These are phyloP conservation scores for Brachyrhaphis roseni DNA, from an alignment of 2,797 vertebrate genomes.

Conservation along the genomic window DNA sequence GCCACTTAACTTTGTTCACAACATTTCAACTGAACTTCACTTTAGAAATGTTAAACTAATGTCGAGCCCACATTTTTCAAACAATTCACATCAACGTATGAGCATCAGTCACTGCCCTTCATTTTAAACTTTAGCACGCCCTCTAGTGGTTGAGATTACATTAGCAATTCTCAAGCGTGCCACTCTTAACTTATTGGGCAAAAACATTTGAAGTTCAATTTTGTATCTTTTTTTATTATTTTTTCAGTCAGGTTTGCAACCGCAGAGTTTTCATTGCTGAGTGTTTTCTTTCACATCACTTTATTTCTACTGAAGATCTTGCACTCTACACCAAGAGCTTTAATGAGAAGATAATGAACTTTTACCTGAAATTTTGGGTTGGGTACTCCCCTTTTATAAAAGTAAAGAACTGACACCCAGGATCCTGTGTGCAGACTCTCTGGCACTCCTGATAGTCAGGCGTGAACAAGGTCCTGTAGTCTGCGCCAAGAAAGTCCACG, in stretches of 20 bases:
- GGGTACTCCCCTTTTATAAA: conserved; percentile 16
- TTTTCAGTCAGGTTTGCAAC: not conserved
- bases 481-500: conserved; percentile 51
- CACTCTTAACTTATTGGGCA: not conserved
- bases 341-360: not conserved
- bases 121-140: not conserved
- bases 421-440: conserved; percentile 68
- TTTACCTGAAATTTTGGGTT: not conserved
- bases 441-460: conserved; percentile 63
- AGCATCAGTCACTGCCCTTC: not conserved
- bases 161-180: not conserved
- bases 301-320: not conserved
- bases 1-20: too few relatives aligned
- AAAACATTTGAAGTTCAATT: not conserved
- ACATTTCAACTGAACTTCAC: too few relatives aligned
- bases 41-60: too few relatives aligned
- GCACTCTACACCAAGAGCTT: not conserved
- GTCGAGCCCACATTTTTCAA: not conserved
- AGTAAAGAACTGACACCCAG: conserved; percentile 71
- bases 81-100: not conserved
- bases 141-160: not conserved
- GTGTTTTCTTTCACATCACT: not conserved
- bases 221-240: not conserved
- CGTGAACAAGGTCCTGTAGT: conserved; percentile 57
- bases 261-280: not conserved